These are phyloP conservation scores for Asteroscopus sphinx DNA, from an alignment of 2,888 invertebrate species.

Conservation along the genomic window DNA sequence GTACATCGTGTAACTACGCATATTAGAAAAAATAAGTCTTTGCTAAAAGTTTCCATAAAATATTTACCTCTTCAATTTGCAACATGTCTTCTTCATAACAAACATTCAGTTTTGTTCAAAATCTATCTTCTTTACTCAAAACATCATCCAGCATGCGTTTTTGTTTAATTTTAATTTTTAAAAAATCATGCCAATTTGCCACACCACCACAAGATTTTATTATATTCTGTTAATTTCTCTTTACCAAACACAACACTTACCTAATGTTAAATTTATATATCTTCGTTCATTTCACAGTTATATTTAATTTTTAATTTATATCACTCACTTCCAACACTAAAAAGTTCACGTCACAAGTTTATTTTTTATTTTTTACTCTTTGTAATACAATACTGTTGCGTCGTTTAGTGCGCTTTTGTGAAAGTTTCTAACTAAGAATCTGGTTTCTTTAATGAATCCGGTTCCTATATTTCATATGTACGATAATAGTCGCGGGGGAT, in stretches of 20 bases:
- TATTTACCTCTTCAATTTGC: slow-evolving; percentile 60
- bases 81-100: slow-evolving; percentile 55
- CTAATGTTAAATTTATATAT: slow-evolving; percentile 69
- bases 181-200: slow-evolving; percentile 81
- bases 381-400: slow-evolving; percentile 68
- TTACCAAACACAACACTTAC: slow-evolving; percentile 84
- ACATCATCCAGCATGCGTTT: slow-evolving; percentile 82
- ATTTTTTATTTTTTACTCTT: slow-evolving; percentile 55
- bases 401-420: slow-evolving; percentile 59
- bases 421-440: slow-evolving; percentile 50
- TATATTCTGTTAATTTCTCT: slow-evolving; percentile 76
- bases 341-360: slow-evolving; percentile 64
- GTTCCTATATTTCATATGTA: slow-evolving; percentile 59
- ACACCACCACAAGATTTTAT: slow-evolving; percentile 82
- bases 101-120: slow-evolving; percentile 44
- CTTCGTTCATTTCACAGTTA: slow-evolving; percentile 60
- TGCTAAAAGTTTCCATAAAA: slow-evolving; percentile 47
- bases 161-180: slow-evolving; percentile 60
- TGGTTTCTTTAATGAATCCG: slow-evolving; percentile 63
- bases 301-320: slow-evolving; percentile 48
- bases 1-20: slow-evolving; percentile 20
- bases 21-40: slow-evolving; percentile 17
- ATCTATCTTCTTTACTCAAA: slow-evolving; percentile 51
- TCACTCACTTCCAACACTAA: slow-evolving; percentile 62
- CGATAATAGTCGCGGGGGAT: slow-evolving; percentile 67